Percentiles rank a stretch among this genome's conserved stretches.
These are phyloP conservation scores for Vultur gryphus DNA, from an alignment of 2,797 vertebrate species.

Conservation along the genomic window DNA sequence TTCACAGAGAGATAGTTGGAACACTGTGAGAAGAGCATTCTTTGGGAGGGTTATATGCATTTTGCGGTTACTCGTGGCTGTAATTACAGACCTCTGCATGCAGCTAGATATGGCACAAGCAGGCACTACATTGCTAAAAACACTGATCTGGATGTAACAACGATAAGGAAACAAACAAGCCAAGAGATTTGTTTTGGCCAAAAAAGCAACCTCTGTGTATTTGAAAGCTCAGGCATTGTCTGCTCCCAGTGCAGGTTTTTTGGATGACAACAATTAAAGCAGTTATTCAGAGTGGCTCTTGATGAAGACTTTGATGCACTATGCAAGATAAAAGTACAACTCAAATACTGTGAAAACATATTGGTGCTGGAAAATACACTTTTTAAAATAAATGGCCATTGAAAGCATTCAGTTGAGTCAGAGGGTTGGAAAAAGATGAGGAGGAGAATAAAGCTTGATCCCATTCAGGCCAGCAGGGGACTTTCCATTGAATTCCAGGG, in stretches of 20 bases:
- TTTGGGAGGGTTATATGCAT: background rate
- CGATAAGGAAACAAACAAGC: background rate
- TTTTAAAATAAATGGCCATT: background rate
- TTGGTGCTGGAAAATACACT: background rate
- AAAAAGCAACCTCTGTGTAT: background rate
- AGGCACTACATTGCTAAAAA: background rate
- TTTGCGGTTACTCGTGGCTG: background rate
- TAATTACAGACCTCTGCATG: background rate
- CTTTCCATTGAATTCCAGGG: background rate
- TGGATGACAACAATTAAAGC: background rate
- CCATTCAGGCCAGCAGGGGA: background rate
- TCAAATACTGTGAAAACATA: background rate
- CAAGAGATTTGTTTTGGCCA: background rate
- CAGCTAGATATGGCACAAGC: background rate
- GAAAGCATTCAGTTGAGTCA: background rate
- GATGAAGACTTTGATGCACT: background rate
- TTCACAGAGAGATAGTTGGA: background rate
- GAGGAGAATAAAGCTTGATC: background rate
- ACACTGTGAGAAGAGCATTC: background rate
- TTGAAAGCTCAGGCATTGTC: background rate
- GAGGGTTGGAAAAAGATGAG: background rate
- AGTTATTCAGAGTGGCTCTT: background rate
- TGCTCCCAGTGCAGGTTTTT: background rate
- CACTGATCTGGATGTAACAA: background rate
- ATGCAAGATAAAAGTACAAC: background rate